Percentiles rank a stretch among this genome's conserved stretches.
phyloP scores from a whole-genome alignment of 2,888 invertebrate genomes.

The Strigamia transsilvanica region DNA sequence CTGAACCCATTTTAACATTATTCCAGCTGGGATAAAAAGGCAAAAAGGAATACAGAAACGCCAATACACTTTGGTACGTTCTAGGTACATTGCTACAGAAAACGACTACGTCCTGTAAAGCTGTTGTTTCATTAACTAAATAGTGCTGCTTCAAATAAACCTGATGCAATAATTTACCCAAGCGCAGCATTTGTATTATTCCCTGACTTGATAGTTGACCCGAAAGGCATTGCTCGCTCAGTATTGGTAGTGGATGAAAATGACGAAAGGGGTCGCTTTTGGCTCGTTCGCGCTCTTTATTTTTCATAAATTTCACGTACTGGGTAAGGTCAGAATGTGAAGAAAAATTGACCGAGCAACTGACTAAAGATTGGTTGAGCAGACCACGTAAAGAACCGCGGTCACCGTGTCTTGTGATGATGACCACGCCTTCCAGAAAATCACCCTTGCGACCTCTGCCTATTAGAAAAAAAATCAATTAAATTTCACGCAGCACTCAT shows the following conservation, averaged over 20 bases:
- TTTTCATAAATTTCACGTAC: constrained; percentile 55
- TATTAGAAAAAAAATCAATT: constrained; percentile 38
- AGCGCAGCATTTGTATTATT: constrained; percentile 80
- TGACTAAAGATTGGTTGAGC: constrained; percentile 77
- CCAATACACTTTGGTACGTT: constrained; percentile 89
- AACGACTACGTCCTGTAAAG: constrained; percentile 67
- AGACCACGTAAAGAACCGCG: constrained; percentile 86
- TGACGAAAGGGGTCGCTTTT: constrained; percentile 76
- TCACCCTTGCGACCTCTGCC: constrained; percentile 48
- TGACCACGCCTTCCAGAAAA: constrained; percentile 73
- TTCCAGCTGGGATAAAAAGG: constrained; percentile 74
- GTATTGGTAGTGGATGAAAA: constrained; percentile 78
- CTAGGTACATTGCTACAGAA: constrained; percentile 86
- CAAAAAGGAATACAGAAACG: constrained; percentile 77
- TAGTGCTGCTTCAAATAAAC: constrained; percentile 62
- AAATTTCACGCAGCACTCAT: not conserved
- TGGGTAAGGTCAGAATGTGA: constrained; percentile 61
- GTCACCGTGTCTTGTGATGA: constrained; percentile 87
- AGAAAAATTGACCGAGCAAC: constrained; percentile 78
- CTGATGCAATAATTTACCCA: constrained; percentile 73
- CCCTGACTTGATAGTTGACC: constrained; percentile 86
- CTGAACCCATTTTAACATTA: constrained; percentile 77
- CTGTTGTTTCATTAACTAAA: constrained; percentile 60
- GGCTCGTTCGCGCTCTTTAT: constrained; percentile 52
- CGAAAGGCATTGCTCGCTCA: constrained; percentile 75